phyloP scores from a whole-genome alignment of 2,888 invertebrate genomes.

The Erannis defoliaria region DNA sequence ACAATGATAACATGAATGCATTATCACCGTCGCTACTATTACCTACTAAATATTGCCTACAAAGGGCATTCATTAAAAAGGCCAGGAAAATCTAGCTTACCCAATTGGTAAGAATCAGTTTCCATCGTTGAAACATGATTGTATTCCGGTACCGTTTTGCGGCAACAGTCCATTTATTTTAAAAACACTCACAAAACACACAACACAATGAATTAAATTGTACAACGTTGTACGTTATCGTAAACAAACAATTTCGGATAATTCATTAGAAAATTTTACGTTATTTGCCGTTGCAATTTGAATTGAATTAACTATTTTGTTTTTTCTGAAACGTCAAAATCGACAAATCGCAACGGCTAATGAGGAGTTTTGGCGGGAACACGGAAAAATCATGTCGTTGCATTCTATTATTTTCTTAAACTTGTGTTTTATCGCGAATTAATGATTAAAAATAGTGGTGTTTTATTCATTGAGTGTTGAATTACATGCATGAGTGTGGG shows the following conservation, averaged over 20 bases:
- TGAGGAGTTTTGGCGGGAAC: too few relatives aligned
- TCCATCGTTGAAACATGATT: conserved; percentile 79
- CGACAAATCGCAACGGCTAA: neutral
- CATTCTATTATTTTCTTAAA: too few relatives aligned
- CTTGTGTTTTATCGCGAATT: too few relatives aligned
- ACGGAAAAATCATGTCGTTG: too few relatives aligned
- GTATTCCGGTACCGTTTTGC: conserved; percentile 34
- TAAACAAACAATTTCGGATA: conserved; percentile 62
- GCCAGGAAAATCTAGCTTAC: conserved; percentile 55
- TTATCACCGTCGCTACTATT: too few relatives aligned
- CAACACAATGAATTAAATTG: conserved; percentile 28
- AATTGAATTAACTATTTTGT: too few relatives aligned
- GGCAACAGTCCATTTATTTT: conserved; percentile 30
- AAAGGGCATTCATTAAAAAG: too few relatives aligned
- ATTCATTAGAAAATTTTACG: conserved; percentile 42
- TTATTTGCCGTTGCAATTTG: conserved; percentile 74
- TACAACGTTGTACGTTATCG: conserved; percentile 27
- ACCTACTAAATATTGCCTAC: neutral
- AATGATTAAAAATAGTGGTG: too few relatives aligned
- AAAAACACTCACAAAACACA: conserved; percentile 28
- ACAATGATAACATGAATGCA: too few relatives aligned
- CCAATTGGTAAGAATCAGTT: conserved; percentile 77
- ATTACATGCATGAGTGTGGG: too few relatives aligned
- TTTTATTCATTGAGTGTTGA: too few relatives aligned
- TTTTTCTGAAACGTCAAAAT: neutral